A percentile compares a stretch with the other conserved stretches of the same genome.
phyloP scores from a whole-genome alignment of 2,797 vertebrate species.

The Cossypha niveicapilla region DNA sequence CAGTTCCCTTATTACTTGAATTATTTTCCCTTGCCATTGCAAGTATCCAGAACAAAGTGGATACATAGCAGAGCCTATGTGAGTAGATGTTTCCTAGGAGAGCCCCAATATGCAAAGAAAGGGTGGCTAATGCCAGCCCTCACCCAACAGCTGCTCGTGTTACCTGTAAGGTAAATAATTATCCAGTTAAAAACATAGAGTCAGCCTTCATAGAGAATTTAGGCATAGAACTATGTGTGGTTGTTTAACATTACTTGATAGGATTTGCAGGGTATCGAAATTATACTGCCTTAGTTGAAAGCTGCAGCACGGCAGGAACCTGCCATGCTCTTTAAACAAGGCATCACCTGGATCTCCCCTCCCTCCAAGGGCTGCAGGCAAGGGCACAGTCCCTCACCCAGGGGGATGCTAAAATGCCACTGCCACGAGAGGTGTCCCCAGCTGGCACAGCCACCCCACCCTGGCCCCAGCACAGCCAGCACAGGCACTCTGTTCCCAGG shows the following conservation, averaged over 20 bases:
- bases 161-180: not conserved
- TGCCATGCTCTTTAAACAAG: not conserved
- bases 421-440: not conserved
- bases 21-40: not conserved
- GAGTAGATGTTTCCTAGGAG: fast-evolving
- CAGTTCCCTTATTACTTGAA: not conserved
- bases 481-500: not conserved
- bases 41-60: not conserved
- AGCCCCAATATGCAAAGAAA: not conserved
- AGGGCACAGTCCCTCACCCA: not conserved
- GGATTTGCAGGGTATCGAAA: not conserved
- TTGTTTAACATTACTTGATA: not conserved
- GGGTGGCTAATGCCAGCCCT: fast-evolving
- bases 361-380: fast-evolving
- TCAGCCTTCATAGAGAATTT: not conserved
- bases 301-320: not conserved
- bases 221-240: not conserved
- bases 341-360: no score
- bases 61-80: not conserved
- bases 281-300: fast-evolving
- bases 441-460: not conserved
- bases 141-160: not conserved
- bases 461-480: not conserved
- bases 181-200: not conserved
- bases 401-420: not conserved